A percentile compares a stretch with the other conserved stretches of the same genome.
These are phyloP conservation scores for Drosophila ironensis DNA, from an alignment of 1,140 invertebrate genomes.

Conservation along the genomic window DNA sequence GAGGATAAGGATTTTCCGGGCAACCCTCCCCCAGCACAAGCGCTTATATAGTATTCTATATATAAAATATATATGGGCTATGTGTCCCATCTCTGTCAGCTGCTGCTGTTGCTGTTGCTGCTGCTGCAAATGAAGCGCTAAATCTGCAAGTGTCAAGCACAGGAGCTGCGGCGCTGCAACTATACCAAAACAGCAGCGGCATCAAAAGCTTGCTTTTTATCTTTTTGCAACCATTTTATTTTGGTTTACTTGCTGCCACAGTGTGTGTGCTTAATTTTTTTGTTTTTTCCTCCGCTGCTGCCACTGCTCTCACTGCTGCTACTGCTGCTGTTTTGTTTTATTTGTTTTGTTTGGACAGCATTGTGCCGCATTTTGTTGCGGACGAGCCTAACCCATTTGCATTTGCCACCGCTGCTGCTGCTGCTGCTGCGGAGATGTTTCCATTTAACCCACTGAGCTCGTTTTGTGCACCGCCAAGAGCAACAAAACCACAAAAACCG, in stretches of 20 bases:
- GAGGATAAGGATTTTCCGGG: constrained; percentile 11
- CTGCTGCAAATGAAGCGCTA: constrained; percentile 67
- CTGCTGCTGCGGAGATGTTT: constrained; percentile 41
- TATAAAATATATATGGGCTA: background rate
- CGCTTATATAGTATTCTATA: background rate
- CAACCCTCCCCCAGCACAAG: background rate
- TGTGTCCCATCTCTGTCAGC: constrained; percentile 19
- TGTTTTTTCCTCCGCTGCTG: no score
- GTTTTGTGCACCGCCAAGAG: constrained; percentile 43
- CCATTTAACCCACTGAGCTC: constrained; percentile 74
- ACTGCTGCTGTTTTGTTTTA: constrained; percentile 15
- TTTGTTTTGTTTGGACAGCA: constrained; percentile 23
- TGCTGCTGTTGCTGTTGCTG: no score
- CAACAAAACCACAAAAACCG: constrained; percentile 56
- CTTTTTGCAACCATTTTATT: constrained; percentile 42
- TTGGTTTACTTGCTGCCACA: constrained; percentile 7
- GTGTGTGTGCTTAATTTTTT: constrained; percentile 56
- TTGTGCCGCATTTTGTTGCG: constrained; percentile 50
- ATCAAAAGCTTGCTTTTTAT: constrained; percentile 20
- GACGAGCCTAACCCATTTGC: constrained; percentile 59
- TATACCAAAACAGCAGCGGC: constrained; percentile 9
- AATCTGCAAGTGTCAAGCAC: constrained; percentile 70
- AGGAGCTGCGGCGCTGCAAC: constrained; percentile 37
- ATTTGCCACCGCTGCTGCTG: constrained; percentile 15
- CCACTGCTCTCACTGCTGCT: no score